These are phyloP conservation scores for Cephalopholis sonnerati DNA, from an alignment of 2,113 vertebrate species.

Conservation along the genomic window DNA sequence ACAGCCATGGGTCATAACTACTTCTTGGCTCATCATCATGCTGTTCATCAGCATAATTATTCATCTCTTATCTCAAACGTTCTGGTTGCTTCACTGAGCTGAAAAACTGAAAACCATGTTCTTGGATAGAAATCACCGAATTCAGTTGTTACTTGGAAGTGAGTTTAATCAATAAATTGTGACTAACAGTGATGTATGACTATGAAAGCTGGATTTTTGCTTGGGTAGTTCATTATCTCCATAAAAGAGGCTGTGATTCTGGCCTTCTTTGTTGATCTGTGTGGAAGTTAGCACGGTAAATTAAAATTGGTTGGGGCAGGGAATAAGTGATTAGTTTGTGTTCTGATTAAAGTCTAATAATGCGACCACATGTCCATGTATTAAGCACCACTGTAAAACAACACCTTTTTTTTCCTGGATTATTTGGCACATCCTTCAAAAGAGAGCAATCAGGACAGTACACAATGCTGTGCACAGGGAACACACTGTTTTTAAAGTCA, in stretches of 20 bases:
- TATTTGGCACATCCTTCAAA: too few relatives aligned
- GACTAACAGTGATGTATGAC: background rate
- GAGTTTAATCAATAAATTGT: conserved; percentile 29
- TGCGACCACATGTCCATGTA: background rate
- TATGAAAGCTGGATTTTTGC: conserved; percentile 29
- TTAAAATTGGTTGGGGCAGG: too few relatives aligned
- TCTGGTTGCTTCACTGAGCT: conserved; percentile 42
- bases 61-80: conserved; percentile 22
- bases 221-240: conserved; percentile 3
- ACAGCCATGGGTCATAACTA: conserved; percentile 18
- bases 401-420: background rate
- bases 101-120: conserved; percentile 37
- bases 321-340: background rate
- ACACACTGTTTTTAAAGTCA: too few relatives aligned
- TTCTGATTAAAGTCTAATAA: background rate
- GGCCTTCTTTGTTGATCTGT: background rate
- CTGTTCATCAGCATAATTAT: conserved; percentile 44
- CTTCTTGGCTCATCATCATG: conserved; percentile 5
- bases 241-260: background rate
- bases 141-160: background rate
- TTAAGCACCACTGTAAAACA: background rate
- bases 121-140: conserved; percentile 22
- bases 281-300: background rate
- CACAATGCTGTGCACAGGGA: too few relatives aligned
- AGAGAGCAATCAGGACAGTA: too few relatives aligned